phyloP scores from a whole-genome alignment of 2,113 vertebrate genomes.

The Engystomops pustulosus region DNA sequence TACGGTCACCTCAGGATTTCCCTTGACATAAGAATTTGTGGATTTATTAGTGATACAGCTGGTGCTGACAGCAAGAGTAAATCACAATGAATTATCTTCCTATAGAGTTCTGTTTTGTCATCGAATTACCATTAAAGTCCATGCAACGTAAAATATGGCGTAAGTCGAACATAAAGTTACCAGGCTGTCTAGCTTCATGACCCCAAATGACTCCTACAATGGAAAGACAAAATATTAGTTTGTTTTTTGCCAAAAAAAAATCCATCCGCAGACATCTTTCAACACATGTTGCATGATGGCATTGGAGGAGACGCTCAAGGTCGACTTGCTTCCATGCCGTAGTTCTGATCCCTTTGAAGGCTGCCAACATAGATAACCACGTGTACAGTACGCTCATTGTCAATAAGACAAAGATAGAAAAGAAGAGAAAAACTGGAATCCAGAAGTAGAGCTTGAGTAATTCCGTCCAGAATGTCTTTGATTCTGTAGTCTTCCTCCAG shows the following conservation, averaged over 20 bases:
- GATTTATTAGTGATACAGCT: constrained; percentile 66
- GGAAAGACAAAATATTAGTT: background rate
- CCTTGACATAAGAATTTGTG: constrained; percentile 59
- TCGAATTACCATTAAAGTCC: background rate
- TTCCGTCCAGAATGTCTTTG: constrained; percentile 18
- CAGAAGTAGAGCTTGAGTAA: background rate
- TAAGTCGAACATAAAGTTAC: background rate
- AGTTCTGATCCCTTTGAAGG: constrained; percentile 23
- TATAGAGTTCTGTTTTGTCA: background rate
- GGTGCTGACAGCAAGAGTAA: constrained; percentile 62
- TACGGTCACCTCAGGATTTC: constrained; percentile 59
- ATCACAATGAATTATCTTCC: background rate
- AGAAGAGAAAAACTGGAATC: background rate
- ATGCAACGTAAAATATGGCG: background rate
- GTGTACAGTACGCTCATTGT: constrained; percentile 42
- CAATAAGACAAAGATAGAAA: constrained; percentile 13
- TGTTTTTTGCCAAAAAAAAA: constrained; percentile 8
- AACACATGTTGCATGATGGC: constrained; percentile 32
- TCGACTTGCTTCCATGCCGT: constrained; percentile 26
- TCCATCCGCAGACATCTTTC: constrained; percentile 22
- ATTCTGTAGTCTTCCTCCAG: background rate
- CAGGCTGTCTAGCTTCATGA: background rate
- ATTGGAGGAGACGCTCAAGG: constrained; percentile 43
- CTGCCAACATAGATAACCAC: constrained; percentile 39
- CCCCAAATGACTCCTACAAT: constrained; percentile 31